Evolutionary conservation across 1,140 invertebrate genomes (phyloP).

Genomic region (Trypoxylus dichotomus): DNA sequence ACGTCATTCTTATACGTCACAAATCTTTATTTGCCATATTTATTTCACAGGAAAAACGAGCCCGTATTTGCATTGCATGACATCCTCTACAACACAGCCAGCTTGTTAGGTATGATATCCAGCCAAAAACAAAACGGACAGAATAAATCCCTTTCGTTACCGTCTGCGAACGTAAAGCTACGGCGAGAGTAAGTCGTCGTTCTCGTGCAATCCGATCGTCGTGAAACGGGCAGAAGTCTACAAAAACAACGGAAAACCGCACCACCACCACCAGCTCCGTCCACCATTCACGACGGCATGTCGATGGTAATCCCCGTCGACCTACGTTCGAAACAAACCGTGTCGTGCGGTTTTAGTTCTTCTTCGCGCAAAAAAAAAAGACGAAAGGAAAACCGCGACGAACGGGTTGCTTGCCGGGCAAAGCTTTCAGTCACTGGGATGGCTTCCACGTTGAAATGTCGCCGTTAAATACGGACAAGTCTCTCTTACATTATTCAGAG

Average conservation of each 20-base stretch:
- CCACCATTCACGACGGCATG: slow-evolving; percentile 33
- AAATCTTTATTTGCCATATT: too few species aligned
- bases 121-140: too few species aligned
- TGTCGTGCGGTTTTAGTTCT: slow-evolving; percentile 36
- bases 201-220: background rate
- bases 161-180: background rate
- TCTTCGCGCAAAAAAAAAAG: background rate
- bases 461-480: too few species aligned
- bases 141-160: background rate
- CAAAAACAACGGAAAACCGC: slow-evolving; percentile 31
- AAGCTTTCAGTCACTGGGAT: background rate
- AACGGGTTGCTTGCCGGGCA: background rate
- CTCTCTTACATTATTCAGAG: too few species aligned
- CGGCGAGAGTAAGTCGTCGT: background rate
- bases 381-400: background rate
- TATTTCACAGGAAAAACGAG: too few species aligned
- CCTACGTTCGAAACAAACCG: slow-evolving; percentile 39
- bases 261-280: slow-evolving; percentile 18
- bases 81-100: too few species aligned
- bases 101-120: too few species aligned
- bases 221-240: background rate
- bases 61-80: too few species aligned
- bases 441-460: background rate
- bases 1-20: too few species aligned
- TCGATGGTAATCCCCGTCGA: slow-evolving; percentile 38